A percentile compares a stretch with the other conserved stretches of the same genome.
phyloP scores from a whole-genome alignment of 92 coral and sea anemone species.

The Muricea muricata region DNA sequence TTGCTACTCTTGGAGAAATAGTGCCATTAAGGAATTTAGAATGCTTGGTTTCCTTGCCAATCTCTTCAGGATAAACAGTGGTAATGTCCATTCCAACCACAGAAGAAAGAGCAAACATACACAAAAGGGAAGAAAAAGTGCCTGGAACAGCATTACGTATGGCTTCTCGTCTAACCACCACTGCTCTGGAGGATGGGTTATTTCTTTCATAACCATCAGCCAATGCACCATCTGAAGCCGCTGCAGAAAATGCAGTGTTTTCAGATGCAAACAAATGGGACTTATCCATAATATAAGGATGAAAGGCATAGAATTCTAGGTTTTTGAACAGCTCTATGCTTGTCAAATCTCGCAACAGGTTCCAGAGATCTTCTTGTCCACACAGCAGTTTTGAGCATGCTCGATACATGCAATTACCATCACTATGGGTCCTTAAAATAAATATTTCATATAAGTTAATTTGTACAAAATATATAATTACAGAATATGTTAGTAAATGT shows the following conservation, averaged over 20 bases:
- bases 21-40: conserved; percentile 6
- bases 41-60: not conserved
- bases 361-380: conserved; percentile 12
- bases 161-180: not conserved
- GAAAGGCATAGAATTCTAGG: not conserved
- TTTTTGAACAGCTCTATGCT: not conserved
- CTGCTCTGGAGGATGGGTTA: not conserved
- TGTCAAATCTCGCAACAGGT: not conserved
- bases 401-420: no score
- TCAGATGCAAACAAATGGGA: not conserved
- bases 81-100: not conserved
- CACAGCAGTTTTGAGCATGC: conserved; percentile 9
- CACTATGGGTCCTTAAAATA: no score
- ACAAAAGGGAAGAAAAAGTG: not conserved
- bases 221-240: not conserved
- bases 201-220: conserved; percentile 6
- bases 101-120: conserved; percentile 11
- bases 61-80: conserved; percentile 2
- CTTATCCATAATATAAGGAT: no score
- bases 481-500: no score
- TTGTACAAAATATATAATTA: no score
- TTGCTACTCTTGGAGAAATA: not conserved
- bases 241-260: conserved; percentile 6
- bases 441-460: no score
- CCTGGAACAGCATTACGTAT: not conserved